phyloP scores from a whole-genome alignment of 2,888 invertebrate genomes.

The Diplolepis rosae region DNA sequence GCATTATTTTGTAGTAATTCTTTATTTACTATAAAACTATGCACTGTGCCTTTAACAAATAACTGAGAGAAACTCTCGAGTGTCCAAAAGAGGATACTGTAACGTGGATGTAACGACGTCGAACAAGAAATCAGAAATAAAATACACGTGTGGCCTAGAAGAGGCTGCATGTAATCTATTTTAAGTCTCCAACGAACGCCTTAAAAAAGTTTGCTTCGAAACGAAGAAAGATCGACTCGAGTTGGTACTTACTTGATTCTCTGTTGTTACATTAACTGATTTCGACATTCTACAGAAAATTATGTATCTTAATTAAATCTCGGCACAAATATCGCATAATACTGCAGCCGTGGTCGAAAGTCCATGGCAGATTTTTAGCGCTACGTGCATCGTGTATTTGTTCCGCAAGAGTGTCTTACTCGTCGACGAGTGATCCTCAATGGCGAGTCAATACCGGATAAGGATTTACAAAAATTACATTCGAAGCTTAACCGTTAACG shows the following conservation, averaged over 20 bases:
- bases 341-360: slow-evolving; percentile 53
- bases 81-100: slow-evolving; percentile 51
- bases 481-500: slow-evolving; percentile 51
- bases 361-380: slow-evolving; percentile 41
- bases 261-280: slow-evolving; percentile 16
- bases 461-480: slow-evolving; percentile 49
- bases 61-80: slow-evolving; percentile 61
- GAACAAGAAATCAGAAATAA: slow-evolving; percentile 46
- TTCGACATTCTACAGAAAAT: slow-evolving; percentile 20
- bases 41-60: slow-evolving; percentile 68
- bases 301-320: slow-evolving; percentile 35
- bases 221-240: background rate
- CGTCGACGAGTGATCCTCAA: slow-evolving; percentile 15
- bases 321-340: slow-evolving; percentile 55
- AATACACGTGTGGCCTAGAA: slow-evolving; percentile 34
- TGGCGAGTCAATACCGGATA: slow-evolving; percentile 20
- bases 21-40: slow-evolving; percentile 71
- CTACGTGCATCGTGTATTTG: slow-evolving; percentile 46
- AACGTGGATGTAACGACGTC: slow-evolving; percentile 45
- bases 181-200: background rate
- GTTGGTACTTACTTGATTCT: background rate
- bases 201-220: background rate
- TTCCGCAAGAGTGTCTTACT: slow-evolving; percentile 39
- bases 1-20: slow-evolving; percentile 58
- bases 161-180: slow-evolving; percentile 17